Base-by-base conservation (phyloP, 2,113 vertebrate genomes). In the Phrynocephalus versicolor region DNA sequence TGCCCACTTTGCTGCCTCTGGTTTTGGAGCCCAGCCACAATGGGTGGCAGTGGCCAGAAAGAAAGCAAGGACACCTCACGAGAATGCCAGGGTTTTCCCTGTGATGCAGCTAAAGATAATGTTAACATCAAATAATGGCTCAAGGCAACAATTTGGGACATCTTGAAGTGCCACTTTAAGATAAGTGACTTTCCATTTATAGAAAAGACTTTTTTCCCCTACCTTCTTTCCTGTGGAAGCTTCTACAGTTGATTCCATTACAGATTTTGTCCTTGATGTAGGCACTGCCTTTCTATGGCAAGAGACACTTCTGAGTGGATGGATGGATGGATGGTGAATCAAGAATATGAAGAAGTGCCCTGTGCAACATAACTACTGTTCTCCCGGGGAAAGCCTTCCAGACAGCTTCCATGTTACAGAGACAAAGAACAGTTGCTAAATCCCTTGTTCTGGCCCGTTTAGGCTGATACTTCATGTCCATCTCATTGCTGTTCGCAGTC, bases 181-280 rank as follows among this genome's bases (percentile, higher is more conserved):
- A 85, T 85, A 1, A 73, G 65, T 78, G 89, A 14, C 64, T 82
- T 84, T 67, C 85, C 82, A 41, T 77, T 27, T 16, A 33, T 41
- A 25, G 51, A 23, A 14, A 58, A 78, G 51, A 30, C 37, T 25
- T 37, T 71, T 69, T 64, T 2, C 81, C 51, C 71, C 73, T 57
- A 65, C n/a, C 74, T 6, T n/a, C n/a, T n/a, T n/a, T n/a, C n/a
- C n/a, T n/a, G n/a, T n/a, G n/a, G 45, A 77, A 73, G 35, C 27
- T 45, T 0, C 65, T 30, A 45, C 37, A 3, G 75, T 37, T 51
- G 58, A 23, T 60, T 85, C n/a, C 1, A 58, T 37, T 19, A 69
- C n/a, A 25, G 16, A 51, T 39, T 57, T 21, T 15, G 51, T n/a
- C 82, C 41, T 16, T 5, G 5, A 51, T 10, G 10, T 69, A 55